Percentiles rank a stretch among this genome's conserved stretches.
Conservation (phyloP, 2,797 vertebrate species). For the Menidia menidia region DNA sequence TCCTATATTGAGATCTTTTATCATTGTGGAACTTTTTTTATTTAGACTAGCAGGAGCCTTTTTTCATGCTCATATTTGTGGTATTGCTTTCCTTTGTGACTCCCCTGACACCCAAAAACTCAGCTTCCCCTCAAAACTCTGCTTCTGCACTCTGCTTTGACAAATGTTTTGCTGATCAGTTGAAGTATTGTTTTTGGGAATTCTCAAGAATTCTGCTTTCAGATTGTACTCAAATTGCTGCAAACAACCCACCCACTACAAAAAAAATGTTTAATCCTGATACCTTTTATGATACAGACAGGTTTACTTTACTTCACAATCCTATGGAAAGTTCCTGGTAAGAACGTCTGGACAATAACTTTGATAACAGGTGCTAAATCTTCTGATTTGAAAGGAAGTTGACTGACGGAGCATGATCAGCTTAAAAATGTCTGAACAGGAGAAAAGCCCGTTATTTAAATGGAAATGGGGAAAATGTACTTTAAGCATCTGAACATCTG, state of each 20-base stretch:
- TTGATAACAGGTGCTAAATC: not conserved
- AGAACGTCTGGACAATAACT: too few relatives aligned
- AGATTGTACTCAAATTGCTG: not conserved
- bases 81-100: not conserved
- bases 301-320: not conserved
- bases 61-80: not conserved
- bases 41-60: not conserved
- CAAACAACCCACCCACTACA: too few relatives aligned
- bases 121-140: not conserved
- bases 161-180: too few relatives aligned
- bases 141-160: not conserved
- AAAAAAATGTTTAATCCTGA: too few relatives aligned
- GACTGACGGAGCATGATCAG: slow-evolving; percentile 1
- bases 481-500: slow-evolving; percentile 45
- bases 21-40: not conserved
- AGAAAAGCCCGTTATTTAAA: slow-evolving; percentile 20
- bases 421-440: slow-evolving; percentile 7
- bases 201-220: not conserved
- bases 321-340: too few relatives aligned
- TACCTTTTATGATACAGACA: not conserved
- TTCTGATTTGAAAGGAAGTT: slow-evolving; percentile 1
- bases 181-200: too few relatives aligned
- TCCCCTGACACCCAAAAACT: not conserved
- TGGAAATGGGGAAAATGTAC: slow-evolving; percentile 22
- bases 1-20: too few relatives aligned